These are phyloP conservation scores for Erethizon dorsatum DNA, from an alignment of 2,797 vertebrate genomes.

Conservation along the genomic window DNA sequence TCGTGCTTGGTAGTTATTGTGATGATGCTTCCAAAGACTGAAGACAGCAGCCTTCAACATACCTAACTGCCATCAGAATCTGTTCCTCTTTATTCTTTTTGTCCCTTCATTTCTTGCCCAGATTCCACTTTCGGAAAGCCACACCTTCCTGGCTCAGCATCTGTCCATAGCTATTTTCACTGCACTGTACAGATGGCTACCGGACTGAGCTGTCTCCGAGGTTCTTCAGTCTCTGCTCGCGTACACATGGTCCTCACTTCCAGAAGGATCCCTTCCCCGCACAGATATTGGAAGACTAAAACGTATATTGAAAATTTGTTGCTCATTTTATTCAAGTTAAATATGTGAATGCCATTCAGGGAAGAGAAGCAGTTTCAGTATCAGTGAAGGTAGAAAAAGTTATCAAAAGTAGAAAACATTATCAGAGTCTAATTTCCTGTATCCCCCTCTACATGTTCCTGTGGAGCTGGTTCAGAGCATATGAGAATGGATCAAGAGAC, in stretches of 20 bases:
- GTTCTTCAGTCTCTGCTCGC: not conserved
- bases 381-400: not conserved
- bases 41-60: not conserved
- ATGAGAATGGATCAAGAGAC: not conserved
- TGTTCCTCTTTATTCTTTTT: not conserved
- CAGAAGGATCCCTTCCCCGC: not conserved
- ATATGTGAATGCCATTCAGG: not conserved
- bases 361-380: not conserved
- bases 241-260: not conserved
- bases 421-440: not conserved
- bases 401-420: not conserved
- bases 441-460: accelerated
- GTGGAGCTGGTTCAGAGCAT: not conserved
- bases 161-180: not conserved
- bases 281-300: not conserved
- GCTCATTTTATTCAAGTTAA: not conserved
- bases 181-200: not conserved
- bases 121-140: not conserved
- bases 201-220: not conserved
- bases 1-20: too few relatives aligned
- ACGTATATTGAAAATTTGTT: not conserved
- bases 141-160: not conserved
- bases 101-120: too few relatives aligned
- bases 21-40: not conserved
- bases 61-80: not conserved